Base-by-base conservation (phyloP, 2,888 invertebrate species). In the Agriopis marginaria region DNA sequence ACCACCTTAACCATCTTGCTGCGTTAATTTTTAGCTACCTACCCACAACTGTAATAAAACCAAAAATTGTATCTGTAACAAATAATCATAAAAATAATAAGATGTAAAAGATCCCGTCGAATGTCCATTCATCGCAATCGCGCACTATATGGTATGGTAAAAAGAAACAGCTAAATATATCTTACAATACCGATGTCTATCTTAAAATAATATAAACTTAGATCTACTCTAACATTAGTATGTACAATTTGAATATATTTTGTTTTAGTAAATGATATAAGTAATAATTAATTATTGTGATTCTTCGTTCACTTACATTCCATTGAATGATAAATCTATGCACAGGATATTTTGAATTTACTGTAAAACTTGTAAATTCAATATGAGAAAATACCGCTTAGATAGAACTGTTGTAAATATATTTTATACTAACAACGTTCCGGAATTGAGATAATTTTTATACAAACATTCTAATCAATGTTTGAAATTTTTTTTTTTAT, bases 111-210 rank as follows among this genome's bases (percentile, higher is more conserved):
- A 8, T 47, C 47, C 12, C 45, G 9, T 47, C 1, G 32, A 58
- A 47, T 65, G 47, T 40, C 45, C 10, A 60, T 71, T 62, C 61
- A 71, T 56, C 60, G 62, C 63, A 74, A 69, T 63, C 70, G 69
- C 67, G 54, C 70, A 64, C 66, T 70, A 76, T 81, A 81, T 80
- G 77, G 77, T 77, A 86, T 86, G 89, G 89, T 91, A 90, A 90
- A 91, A 85, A 58, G 61, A 83, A 91, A 92, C 90, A 79, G 89
- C 86, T 90, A 89, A 87, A 89, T 80, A 86, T 91, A 88, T 90
- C 86, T 89, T 89, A 91, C 86, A 89, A 87, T 87, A 89, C 84
- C 89, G 84, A 85, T 86, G 86, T 89, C 87, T 88, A 82, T 81
- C 77, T 84, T 86, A 88, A 86, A 84, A 83, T 84, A 79, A 86